Base-by-base conservation (phyloP, 2,888 invertebrate species). In the Meta bourneti region DNA sequence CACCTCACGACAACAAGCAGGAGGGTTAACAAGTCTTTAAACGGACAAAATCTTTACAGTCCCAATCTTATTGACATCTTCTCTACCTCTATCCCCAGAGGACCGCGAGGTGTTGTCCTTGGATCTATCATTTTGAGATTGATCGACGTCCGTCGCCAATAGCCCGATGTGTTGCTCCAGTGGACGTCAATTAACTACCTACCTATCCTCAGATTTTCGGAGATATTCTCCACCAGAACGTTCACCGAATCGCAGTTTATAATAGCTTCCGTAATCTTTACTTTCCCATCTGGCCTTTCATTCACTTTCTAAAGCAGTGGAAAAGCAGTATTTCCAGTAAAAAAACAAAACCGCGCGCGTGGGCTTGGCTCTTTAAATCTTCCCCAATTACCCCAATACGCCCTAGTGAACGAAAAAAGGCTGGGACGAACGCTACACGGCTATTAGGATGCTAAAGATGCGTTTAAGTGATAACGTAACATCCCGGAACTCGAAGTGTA, bases 361-460 rank as follows among this genome's bases (percentile, higher is more conserved):
- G 89, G 89, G 89, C 89, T 90, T 84, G 89, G 89, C 79, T 54
- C 20, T 20, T 54, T 83, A 78, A 83, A 90, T 72, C 71, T 78
- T 79, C 83, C 75, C 20, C 89, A 84, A 88, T 88, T 88, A 88
- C 80, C 49, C 74, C 69, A 74, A 81, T 70, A 88, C 81, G 80
- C 88, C 88, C 81, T 81, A 11, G 48, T 54, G 16, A 1, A 7
- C 54, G 16, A 19, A 81, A 81, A 81, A 75, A 80, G 69, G 75
- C 49, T 75, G 80, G 81, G 88, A 61, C 72, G 85, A 49, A 78
- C 48, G 77, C 77, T 78, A 19, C 75, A 16, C 49, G 52, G 84
- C 89, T 48, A 90, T 90, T 90, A 90, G 52, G 71, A 78, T 54
- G 71, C 54, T 90, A 72, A 83, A 84, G 89, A 90, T 84, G 71